Conservation (phyloP, 2,797 vertebrate genomes). For the Limosa lapponica region DNA sequence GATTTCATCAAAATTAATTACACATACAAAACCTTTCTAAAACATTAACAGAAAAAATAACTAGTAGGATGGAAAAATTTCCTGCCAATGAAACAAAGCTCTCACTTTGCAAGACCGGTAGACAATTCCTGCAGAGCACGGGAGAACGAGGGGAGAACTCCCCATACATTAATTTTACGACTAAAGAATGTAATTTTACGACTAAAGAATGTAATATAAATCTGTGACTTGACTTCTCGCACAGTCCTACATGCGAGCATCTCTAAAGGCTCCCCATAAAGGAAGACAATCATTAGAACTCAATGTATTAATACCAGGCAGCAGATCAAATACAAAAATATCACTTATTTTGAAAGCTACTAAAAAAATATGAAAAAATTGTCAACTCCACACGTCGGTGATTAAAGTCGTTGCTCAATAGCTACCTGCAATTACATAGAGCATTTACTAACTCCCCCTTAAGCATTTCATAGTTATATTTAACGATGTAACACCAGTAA, state of each 20-base stretch:
- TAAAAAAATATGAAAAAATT: neutral
- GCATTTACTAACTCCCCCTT: neutral
- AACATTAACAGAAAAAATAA: neutral
- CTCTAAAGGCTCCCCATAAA: neutral
- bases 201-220: neutral
- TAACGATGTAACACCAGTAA: neutral
- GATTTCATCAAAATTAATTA: neutral
- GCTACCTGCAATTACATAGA: neutral
- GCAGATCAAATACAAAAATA: neutral
- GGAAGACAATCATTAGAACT: neutral
- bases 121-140: neutral
- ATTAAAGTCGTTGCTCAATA: neutral
- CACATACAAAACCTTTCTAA: neutral
- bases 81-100: neutral
- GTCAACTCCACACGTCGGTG: neutral
- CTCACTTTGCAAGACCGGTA: neutral
- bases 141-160: neutral
- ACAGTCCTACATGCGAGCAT: neutral
- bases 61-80: neutral
- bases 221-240: neutral
- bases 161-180: neutral
- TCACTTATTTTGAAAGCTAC: neutral
- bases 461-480: neutral
- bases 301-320: neutral
- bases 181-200: neutral